phyloP scores from a whole-genome alignment of 2,113 vertebrate genomes.

The Siniperca knerii region DNA sequence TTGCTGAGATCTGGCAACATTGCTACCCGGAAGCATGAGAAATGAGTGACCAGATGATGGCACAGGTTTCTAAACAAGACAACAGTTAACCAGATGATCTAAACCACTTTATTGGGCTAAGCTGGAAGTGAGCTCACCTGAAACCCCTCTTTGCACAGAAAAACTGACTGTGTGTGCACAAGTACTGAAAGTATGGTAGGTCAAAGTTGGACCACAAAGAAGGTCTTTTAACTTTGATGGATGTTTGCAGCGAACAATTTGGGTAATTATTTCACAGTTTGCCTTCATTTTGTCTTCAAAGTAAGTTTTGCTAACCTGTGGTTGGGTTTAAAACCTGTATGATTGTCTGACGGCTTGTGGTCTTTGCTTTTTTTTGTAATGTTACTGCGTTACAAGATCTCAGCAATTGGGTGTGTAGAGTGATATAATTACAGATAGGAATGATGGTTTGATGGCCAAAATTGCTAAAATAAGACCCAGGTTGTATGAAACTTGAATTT shows the following conservation, averaged over 20 bases:
- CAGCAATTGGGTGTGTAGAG: constrained; percentile 9
- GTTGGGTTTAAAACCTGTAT: constrained; percentile 21
- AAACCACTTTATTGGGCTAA: not conserved
- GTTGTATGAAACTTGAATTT: not conserved
- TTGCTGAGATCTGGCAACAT: not conserved
- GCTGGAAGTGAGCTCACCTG: not conserved
- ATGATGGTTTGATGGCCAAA: constrained; percentile 24
- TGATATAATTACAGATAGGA: constrained; percentile 10
- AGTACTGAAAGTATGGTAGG: not conserved
- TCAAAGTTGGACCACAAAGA: constrained; percentile 31
- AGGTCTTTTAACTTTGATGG: constrained; percentile 39
- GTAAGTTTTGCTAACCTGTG: constrained; percentile 51
- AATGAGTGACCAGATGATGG: not conserved
- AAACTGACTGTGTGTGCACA: not conserved
- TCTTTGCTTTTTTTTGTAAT: not conserved
- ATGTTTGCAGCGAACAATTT: constrained; percentile 50
- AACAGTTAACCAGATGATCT: not conserved
- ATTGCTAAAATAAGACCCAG: constrained; percentile 23
- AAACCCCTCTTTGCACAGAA: not conserved
- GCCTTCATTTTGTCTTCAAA: constrained; percentile 57
- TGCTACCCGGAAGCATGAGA: not conserved
- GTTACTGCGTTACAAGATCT: not conserved
- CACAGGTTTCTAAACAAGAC: constrained; percentile 11
- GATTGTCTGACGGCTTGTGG: constrained; percentile 13
- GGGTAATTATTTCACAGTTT: constrained; percentile 58